Base-by-base conservation (phyloP, 37 sponge, comb jelly and placozoan genomes). In the Spongilla lacustris region DNA sequence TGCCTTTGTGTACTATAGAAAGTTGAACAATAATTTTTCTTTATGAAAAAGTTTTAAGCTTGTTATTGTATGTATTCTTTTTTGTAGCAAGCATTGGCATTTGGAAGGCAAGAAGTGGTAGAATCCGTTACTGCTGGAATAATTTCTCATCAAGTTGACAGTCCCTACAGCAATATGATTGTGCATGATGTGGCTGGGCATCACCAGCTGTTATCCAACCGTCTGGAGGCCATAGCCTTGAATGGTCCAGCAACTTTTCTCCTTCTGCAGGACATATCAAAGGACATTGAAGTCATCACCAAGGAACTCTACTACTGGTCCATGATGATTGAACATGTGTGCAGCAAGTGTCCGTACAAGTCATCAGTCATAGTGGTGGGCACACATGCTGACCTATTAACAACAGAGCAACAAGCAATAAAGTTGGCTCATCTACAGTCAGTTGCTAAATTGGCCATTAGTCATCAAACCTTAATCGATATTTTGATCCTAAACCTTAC, bases 121-220 rank as follows among this genome's bases (percentile, higher is more conserved):
- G 19, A 58, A 58, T 1, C 14, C 11, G 21, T 58, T 14, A 58
- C 58, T 17, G 58, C 58, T 58, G 58, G 58, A 17, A 58, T 17
- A 1, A 58, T 58, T 58, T 17, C 58, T 17, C 58, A 58, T 58
- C 58, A 58, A 58, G 58, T 58, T 58, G 58, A 58, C 19, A 14
- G 58, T 58, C 58, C 58, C 19, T 58, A 6, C 19, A 17, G 58
- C 19, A 68, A 86, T 36, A 48, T 72, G 27, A 31, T 86, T 28
- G 22, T 86, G 21, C 71, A 67, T 76, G 86, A 86, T 69, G 70
- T 86, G 34, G 80, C 86, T 69, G 86, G 80, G 12, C 86, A 86
- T 6, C 24, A 25, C 27, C 81, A 87, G 29, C 81, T 74, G 27
- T 74, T 81, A 70, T 41, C 69, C 24, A 70, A 74, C 36, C 87